A percentile compares a stretch with the other conserved stretches of the same genome.
Conservation (phyloP, 2,113 vertebrate genomes). For the Cavia aperea region DNA sequence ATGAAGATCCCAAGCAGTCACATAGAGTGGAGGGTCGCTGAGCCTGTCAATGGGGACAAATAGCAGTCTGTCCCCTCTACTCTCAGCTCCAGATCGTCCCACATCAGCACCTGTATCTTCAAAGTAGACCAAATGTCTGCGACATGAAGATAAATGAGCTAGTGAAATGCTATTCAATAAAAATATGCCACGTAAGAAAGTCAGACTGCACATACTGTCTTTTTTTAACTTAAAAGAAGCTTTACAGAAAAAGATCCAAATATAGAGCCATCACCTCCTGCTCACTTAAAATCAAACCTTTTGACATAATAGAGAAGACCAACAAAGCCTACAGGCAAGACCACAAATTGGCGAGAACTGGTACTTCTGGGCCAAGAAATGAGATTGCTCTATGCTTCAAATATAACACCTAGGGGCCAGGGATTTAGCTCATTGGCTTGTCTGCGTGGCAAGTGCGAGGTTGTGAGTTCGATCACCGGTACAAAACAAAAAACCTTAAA, state of each 20-base stretch:
- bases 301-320: background rate
- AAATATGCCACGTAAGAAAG: constrained; percentile 26
- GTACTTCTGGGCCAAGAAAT: background rate
- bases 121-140: background rate
- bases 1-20: background rate
- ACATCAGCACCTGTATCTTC: background rate
- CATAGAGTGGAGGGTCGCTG: background rate
- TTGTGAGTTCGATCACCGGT: too few species aligned
- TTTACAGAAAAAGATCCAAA: background rate
- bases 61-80: too few species aligned
- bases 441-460: too few species aligned
- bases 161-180: background rate
- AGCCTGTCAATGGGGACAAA: background rate
- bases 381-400: background rate
- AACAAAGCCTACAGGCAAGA: background rate
- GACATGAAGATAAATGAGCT: constrained; percentile 32
- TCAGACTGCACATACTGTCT: background rate
- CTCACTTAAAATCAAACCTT: constrained; percentile 22
- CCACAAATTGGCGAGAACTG: background rate
- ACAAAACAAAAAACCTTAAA: background rate
- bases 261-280: background rate
- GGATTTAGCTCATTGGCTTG: too few species aligned
- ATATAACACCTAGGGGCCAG: too few species aligned
- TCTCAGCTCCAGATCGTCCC: too few species aligned
- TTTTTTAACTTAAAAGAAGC: background rate